A percentile compares a stretch with the other conserved stretches of the same genome.
These are phyloP conservation scores for Cavia aperea DNA, from an alignment of 2,113 vertebrate genomes.

Conservation along the genomic window DNA sequence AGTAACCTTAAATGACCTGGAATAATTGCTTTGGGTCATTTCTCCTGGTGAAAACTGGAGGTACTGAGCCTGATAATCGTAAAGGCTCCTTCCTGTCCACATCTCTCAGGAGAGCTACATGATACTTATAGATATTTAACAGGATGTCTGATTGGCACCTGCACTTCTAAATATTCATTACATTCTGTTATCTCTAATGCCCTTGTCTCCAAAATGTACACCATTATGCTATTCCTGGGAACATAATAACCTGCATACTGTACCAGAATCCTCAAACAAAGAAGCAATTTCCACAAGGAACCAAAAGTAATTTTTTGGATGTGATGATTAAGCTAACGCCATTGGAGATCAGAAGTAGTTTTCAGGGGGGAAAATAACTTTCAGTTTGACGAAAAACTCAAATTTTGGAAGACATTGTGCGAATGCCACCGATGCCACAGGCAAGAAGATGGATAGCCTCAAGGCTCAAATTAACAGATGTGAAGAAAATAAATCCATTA, in stretches of 20 bases:
- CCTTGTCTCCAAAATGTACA: not conserved
- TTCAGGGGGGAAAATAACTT: not conserved
- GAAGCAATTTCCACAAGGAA: constrained; percentile 45
- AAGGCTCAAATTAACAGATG: constrained; percentile 10
- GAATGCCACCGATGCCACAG: not conserved
- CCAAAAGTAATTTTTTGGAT: constrained; percentile 33
- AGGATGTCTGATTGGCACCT: not conserved
- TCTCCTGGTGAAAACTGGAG: not conserved
- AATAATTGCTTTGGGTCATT: not conserved
- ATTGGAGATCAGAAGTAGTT: not conserved
- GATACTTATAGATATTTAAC: not conserved
- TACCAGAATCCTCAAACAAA: not conserved
- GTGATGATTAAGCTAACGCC: constrained; percentile 10
- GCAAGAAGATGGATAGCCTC: constrained; percentile 1
- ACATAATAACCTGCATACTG: not conserved
- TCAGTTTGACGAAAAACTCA: constrained; percentile 35
- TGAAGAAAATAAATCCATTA: not conserved
- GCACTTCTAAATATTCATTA: not conserved
- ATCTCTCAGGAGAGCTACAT: no score
- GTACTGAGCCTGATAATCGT: not conserved
- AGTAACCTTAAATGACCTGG: not conserved
- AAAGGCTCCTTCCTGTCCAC: not conserved
- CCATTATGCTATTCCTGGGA: not conserved
- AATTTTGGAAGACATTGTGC: constrained; percentile 29
- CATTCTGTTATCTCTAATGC: not conserved